Base-by-base conservation (phyloP, 2,113 vertebrate species). In the Cochlearius cochlearius region DNA sequence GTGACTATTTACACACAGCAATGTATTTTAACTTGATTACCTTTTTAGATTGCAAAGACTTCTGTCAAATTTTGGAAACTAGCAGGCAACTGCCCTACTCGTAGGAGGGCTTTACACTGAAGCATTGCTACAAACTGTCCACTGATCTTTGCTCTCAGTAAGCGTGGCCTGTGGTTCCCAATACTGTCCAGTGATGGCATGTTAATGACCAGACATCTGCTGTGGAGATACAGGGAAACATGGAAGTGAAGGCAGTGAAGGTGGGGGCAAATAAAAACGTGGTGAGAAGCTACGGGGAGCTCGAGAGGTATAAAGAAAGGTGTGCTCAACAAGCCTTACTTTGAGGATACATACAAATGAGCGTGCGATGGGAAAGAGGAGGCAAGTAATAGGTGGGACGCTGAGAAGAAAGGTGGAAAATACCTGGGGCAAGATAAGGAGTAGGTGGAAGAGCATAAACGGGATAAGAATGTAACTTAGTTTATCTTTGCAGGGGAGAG, bases 251-350 rank as follows among this genome's bases (percentile, higher is more conserved):
- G 16, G 21, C 50, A 36, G 10, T 81, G 26, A 49, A 32, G 69
- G 18, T 27, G 12, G 20, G 41, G 25, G 66, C 39, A 59, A 39
- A 29, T 52, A 64, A 53, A 32, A 79, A 38, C 0, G 13, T n/a
- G 38, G 29, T 90, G n/a, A 75, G 34, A 11, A 21, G 13, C 26
- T 45, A 25, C 5, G 9, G n/a, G 47, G 32, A 78, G 38, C 38
- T 72, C 66, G 71, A 71, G 32, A 60, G 5, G 4, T 38, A 8
- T 18, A 32, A 53, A 85, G 13, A 59, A 63, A 43, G 10, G 7
- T 59, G 19, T 62, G 45, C 2, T 43, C n/a, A 49, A 15, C 0
- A 0, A 55, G 23, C n/a, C 38, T 76, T 73, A 20, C 20, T 58
- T 7, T 50, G n/a, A 89, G 36, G 13, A 26, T 59, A 20, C 43